phyloP scores from a whole-genome alignment of 2,113 vertebrate species.

The human region DNA sequence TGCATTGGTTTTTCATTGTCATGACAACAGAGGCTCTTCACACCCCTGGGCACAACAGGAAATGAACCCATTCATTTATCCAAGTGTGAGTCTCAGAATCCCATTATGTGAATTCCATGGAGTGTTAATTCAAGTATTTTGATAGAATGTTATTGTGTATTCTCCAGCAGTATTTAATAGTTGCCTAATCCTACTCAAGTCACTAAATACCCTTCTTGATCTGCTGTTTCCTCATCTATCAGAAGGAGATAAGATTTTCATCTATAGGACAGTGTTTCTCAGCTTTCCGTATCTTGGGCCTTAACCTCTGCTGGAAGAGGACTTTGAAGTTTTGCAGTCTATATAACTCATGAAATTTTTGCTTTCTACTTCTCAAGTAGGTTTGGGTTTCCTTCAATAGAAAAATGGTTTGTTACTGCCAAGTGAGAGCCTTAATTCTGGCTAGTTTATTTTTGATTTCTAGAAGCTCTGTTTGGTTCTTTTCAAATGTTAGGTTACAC shows the following conservation, averaged over 20 bases:
- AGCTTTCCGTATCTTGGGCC: neutral
- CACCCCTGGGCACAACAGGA: neutral
- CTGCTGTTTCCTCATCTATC: neutral
- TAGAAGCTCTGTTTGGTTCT: neutral
- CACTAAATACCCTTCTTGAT: neutral
- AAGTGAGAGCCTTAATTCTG: neutral
- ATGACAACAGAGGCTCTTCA: neutral
- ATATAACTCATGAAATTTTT: neutral
- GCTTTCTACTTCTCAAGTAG: neutral
- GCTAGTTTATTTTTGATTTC: neutral
- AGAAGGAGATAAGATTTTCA: neutral
- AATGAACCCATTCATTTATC: slow-evolving; percentile 5
- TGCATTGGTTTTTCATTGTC: neutral
- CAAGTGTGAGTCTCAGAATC: neutral
- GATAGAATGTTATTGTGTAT: neutral
- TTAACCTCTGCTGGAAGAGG: neutral
- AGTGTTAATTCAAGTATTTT: neutral
- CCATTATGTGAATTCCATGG: neutral
- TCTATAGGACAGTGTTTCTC: neutral
- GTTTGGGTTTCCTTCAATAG: neutral
- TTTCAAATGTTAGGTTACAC: neutral
- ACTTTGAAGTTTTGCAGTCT: neutral
- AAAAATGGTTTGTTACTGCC: neutral
- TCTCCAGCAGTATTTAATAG: neutral
- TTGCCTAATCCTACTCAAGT: neutral